A percentile compares a stretch with the other conserved stretches of the same genome.
phyloP scores from a whole-genome alignment of 1,140 invertebrate genomes.

The Charaxes varanes region DNA sequence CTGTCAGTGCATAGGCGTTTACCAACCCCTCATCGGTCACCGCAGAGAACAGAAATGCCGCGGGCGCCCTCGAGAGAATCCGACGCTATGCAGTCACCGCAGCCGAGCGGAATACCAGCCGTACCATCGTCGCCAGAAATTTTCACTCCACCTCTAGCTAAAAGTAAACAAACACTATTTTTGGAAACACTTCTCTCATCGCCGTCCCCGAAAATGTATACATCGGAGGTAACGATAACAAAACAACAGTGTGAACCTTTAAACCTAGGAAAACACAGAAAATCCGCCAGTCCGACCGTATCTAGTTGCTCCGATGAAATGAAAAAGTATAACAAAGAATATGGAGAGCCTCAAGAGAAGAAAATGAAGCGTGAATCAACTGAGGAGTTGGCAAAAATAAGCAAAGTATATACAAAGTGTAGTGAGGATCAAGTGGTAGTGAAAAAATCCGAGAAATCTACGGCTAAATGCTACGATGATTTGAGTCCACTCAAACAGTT shows the following conservation, averaged over 20 bases:
- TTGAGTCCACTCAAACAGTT: conserved; percentile 82
- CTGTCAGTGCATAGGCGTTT: conserved; percentile 72
- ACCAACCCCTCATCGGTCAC: conserved; percentile 63
- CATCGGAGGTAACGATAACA: conserved; percentile 73
- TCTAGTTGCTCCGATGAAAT: conserved; percentile 77
- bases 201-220: conserved; percentile 73
- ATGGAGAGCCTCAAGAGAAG: conserved; percentile 76
- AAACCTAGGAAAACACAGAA: conserved; percentile 78
- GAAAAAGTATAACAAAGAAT: conserved; percentile 62
- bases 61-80: conserved; percentile 76
- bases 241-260: conserved; percentile 79
- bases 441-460: conserved; percentile 36
- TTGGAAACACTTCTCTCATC: conserved; percentile 75
- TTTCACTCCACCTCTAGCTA: conserved; percentile 65
- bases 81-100: conserved; percentile 78
- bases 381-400: conserved; percentile 56
- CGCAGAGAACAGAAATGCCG: conserved; percentile 57
- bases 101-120: conserved; percentile 79
- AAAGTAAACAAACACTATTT: conserved; percentile 74
- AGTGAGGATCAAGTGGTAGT: conserved; percentile 43
- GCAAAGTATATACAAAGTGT: conserved; percentile 58
- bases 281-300: conserved; percentile 76
- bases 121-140: conserved; percentile 77
- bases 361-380: conserved; percentile 70
- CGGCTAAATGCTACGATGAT: conserved; percentile 66